Evolutionary conservation across 2,888 invertebrate genomes (phyloP).

Genomic region (Melieria crassipennis): DNA sequence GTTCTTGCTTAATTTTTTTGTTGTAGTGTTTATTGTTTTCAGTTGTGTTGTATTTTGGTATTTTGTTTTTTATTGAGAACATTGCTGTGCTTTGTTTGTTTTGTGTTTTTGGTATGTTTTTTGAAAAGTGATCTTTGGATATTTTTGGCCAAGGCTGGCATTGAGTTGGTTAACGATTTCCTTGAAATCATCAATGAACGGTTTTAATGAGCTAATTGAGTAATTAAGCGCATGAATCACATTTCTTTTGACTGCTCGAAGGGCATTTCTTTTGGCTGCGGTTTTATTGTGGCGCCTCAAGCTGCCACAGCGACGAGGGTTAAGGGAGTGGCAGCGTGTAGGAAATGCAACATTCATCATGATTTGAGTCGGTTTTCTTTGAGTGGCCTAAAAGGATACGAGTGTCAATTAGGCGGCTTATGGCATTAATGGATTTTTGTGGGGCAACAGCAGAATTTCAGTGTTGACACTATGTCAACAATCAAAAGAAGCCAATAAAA

Average conservation of each 20-base stretch:
- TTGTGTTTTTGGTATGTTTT: slow-evolving; percentile 4
- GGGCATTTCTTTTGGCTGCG: too few species aligned
- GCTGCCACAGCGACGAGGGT: too few species aligned
- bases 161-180: slow-evolving; percentile 16
- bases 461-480: too few species aligned
- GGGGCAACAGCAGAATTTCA: too few species aligned
- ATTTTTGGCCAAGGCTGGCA: background rate
- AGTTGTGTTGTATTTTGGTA: background rate
- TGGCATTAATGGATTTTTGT: too few species aligned
- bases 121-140: background rate
- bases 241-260: background rate
- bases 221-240: slow-evolving; percentile 17
- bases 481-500: too few species aligned
- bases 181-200: background rate
- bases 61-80: background rate
- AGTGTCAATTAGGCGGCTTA: too few species aligned
- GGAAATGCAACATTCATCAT: too few species aligned
- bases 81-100: background rate
- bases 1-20: background rate
- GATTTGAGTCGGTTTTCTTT: too few species aligned
- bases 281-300: too few species aligned
- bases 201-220: slow-evolving; percentile 20
- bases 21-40: background rate
- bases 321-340: too few species aligned
- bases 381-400: too few species aligned